These are phyloP conservation scores for Agrypnus murinus DNA, from an alignment of 2,888 invertebrate species.

Conservation along the genomic window DNA sequence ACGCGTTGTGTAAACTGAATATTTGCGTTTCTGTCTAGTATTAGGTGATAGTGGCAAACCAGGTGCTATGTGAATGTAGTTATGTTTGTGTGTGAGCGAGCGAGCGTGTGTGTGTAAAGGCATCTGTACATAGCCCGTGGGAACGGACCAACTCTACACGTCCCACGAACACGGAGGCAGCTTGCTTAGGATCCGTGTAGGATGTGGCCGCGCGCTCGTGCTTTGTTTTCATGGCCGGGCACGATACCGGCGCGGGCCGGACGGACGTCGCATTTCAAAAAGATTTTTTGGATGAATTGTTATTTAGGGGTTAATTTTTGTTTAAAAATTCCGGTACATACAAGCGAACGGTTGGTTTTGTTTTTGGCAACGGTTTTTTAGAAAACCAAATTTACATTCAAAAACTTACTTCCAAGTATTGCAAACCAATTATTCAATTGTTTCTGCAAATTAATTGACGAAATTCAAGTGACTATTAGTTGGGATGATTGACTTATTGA, in stretches of 20 bases:
- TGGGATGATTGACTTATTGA: too few species aligned
- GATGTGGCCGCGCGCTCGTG: constrained; percentile 53
- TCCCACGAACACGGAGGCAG: constrained; percentile 51
- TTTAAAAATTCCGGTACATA: too few species aligned
- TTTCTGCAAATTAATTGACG: too few species aligned
- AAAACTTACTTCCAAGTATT: too few species aligned
- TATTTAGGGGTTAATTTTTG: too few species aligned
- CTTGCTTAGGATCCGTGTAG: constrained; percentile 53
- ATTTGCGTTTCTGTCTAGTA: constrained; percentile 38
- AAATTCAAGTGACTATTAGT: too few species aligned
- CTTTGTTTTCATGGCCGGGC: constrained; percentile 54
- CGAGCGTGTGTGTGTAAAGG: constrained; percentile 40
- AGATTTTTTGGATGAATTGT: constrained; percentile 24
- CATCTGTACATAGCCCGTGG: constrained; percentile 53
- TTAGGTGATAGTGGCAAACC: constrained; percentile 47
- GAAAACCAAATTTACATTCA: too few species aligned
- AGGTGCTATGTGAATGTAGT: constrained; percentile 47
- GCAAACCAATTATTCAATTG: too few species aligned
- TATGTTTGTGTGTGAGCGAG: constrained; percentile 16
- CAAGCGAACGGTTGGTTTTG: too few species aligned
- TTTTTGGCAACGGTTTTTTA: too few species aligned
- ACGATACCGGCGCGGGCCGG: constrained; percentile 60
- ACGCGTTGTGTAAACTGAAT: constrained; percentile 35
- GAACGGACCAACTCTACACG: constrained; percentile 51
- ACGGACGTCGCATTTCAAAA: constrained; percentile 56